Percentiles rank a stretch among this genome's conserved stretches.
Conservation (phyloP, 2,888 invertebrate genomes). For the Uloborus plumipes region DNA sequence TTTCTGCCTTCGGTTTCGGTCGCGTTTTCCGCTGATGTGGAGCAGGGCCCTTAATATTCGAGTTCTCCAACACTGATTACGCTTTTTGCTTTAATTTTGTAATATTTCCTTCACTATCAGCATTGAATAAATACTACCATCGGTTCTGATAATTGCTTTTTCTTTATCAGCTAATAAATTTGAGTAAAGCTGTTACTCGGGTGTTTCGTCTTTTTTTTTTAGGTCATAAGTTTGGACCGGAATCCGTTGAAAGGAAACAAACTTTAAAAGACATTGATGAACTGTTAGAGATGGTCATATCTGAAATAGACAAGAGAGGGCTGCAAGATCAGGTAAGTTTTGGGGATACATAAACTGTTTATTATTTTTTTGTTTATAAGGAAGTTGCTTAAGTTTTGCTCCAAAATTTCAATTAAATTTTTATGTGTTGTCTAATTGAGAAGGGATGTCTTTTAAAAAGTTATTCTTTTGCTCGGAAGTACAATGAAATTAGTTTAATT, state of each 20-base stretch:
- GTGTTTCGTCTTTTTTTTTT: background rate
- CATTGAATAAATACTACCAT: too few species aligned
- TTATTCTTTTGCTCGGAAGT: too few species aligned
- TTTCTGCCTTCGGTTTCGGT: too few species aligned
- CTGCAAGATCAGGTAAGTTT: slow-evolving; percentile 66
- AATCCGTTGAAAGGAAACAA: slow-evolving; percentile 68
- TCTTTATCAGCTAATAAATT: background rate
- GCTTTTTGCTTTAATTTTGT: too few species aligned
- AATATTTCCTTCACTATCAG: too few species aligned
- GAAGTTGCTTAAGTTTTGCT: background rate
- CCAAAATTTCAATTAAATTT: background rate
- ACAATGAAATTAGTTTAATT: too few species aligned
- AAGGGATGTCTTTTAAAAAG: too few species aligned
- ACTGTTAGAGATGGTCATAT: slow-evolving; percentile 68
- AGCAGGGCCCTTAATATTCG: too few species aligned
- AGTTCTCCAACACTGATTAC: too few species aligned
- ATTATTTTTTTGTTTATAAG: background rate
- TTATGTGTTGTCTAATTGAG: too few species aligned
- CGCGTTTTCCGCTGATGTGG: too few species aligned
- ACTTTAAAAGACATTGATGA: slow-evolving; percentile 69
- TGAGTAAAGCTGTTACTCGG: background rate
- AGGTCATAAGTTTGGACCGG: slow-evolving; percentile 70
- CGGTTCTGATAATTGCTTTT: background rate
- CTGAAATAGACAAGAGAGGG: slow-evolving; percentile 59
- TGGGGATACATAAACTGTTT: background rate